Evolutionary conservation across 2,797 vertebrate genomes (phyloP).

Genomic region (Halcyon smyrnensis): DNA sequence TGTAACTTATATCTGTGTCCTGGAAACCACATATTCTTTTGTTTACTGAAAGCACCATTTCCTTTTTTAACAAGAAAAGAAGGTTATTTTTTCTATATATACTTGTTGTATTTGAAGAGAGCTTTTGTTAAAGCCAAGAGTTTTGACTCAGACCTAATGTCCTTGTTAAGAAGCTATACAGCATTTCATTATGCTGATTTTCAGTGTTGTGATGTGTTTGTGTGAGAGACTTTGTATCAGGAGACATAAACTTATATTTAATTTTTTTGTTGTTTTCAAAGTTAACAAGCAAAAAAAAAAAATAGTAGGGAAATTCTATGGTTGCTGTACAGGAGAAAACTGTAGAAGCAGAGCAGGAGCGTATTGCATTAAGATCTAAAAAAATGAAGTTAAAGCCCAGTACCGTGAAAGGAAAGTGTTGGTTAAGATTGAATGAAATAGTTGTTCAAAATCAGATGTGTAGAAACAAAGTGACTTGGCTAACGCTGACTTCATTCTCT

Average conservation of each 20-base stretch:
- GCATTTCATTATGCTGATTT: constrained; percentile 63
- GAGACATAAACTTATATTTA: constrained; percentile 51
- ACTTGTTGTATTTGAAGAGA: constrained; percentile 58
- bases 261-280: constrained; percentile 52
- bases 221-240: constrained; percentile 52
- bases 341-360: constrained; percentile 25
- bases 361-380: constrained; percentile 25
- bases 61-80: constrained; percentile 26
- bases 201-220: constrained; percentile 65
- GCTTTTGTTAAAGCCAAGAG: constrained; percentile 65
- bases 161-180: constrained; percentile 44
- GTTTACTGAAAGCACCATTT: constrained; percentile 23
- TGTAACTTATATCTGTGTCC: constrained; percentile 23
- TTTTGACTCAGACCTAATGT: constrained; percentile 13
- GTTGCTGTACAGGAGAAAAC: constrained; percentile 37
- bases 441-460: constrained; percentile 55
- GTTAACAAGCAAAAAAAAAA: constrained; percentile 62
- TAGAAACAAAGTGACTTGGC: constrained; percentile 54
- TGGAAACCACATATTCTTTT: constrained; percentile 10
- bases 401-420: background rate
- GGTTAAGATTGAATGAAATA: background rate
- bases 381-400: background rate
- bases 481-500: constrained; percentile 69
- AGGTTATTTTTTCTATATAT: constrained; percentile 70
- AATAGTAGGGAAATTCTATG: constrained; percentile 41